These are phyloP conservation scores for Trigoniulus corallinus DNA, from an alignment of 1,140 invertebrate genomes.

Conservation along the genomic window DNA sequence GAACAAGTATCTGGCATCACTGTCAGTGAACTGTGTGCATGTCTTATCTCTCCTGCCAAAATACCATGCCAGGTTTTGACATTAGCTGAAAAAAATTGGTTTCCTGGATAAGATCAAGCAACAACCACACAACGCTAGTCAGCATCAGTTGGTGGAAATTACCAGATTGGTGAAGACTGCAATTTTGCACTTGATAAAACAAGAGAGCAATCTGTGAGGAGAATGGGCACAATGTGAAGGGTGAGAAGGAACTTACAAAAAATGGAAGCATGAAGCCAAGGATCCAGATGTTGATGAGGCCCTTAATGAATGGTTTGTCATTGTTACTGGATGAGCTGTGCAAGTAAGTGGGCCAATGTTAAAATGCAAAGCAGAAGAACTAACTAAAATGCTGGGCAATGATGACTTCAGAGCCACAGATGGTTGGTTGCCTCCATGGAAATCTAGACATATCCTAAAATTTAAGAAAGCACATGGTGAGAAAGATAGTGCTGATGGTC, in stretches of 20 bases:
- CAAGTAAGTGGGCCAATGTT: constrained; percentile 11
- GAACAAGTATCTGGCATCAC: too few relatives aligned
- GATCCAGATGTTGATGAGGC: constrained; percentile 9
- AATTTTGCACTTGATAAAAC: constrained; percentile 1
- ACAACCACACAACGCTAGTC: constrained; percentile 2
- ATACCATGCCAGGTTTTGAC: constrained; percentile 3
- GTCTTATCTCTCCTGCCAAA: too few relatives aligned
- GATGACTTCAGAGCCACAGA: constrained; percentile 18
- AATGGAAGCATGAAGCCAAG: constrained; percentile 9
- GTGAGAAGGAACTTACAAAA: neutral
- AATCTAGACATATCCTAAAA: constrained; percentile 10
- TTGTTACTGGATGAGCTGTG: constrained; percentile 2
- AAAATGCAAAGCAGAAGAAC: constrained; percentile 12
- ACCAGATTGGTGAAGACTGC: constrained; percentile 7
- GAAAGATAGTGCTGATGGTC: constrained; percentile 2
- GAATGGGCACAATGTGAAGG: constrained; percentile 5
- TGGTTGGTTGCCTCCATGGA: constrained; percentile 16
- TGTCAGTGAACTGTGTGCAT: too few relatives aligned
- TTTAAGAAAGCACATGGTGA: constrained; percentile 10
- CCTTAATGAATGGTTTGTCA: constrained; percentile 9
- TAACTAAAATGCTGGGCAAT: constrained; percentile 12
- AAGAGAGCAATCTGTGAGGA: constrained; percentile 2
- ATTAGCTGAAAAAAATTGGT: constrained; percentile 5
- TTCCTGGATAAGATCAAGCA: constrained; percentile 5
- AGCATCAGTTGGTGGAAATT: constrained; percentile 7